Evolutionary conservation across 2,888 invertebrate species (phyloP).

Genomic region (Zootermopsis nevadensis): DNA sequence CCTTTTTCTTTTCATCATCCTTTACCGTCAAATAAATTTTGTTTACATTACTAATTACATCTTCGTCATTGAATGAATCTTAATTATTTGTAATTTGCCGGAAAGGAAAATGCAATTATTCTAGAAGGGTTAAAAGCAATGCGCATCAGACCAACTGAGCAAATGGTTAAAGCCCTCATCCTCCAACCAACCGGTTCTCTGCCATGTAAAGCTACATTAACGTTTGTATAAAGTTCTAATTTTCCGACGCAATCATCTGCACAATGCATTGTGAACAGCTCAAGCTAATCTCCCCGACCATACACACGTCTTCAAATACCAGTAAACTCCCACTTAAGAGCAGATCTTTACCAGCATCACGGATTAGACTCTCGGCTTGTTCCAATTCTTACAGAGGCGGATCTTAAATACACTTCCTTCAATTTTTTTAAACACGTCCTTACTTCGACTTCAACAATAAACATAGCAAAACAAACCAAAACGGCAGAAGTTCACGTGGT

Average conservation of each 20-base stretch:
- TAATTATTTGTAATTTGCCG: conserved; percentile 54
- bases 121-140: conserved; percentile 49
- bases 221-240: conserved; percentile 51
- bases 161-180: conserved; percentile 42
- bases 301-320: conserved; percentile 37
- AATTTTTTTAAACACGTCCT: too few species aligned
- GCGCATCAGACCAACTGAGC: conserved; percentile 47
- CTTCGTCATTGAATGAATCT: conserved; percentile 54
- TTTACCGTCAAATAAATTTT: conserved; percentile 51
- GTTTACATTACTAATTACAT: conserved; percentile 54
- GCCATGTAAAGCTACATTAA: conserved; percentile 43
- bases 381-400: too few species aligned
- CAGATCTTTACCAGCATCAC: not conserved
- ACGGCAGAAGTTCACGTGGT: too few species aligned
- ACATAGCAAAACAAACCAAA: too few species aligned
- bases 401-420: too few species aligned
- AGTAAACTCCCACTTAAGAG: conserved; percentile 6
- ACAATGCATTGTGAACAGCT: conserved; percentile 22
- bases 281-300: conserved; percentile 8
- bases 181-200: conserved; percentile 23
- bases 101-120: conserved; percentile 54
- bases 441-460: too few species aligned
- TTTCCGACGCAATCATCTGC: conserved; percentile 51
- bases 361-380: too few species aligned
- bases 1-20: conserved; percentile 47